Conservation (phyloP, 2,113 vertebrate genomes). For the Pseudorhombus dupliciocellatus region DNA sequence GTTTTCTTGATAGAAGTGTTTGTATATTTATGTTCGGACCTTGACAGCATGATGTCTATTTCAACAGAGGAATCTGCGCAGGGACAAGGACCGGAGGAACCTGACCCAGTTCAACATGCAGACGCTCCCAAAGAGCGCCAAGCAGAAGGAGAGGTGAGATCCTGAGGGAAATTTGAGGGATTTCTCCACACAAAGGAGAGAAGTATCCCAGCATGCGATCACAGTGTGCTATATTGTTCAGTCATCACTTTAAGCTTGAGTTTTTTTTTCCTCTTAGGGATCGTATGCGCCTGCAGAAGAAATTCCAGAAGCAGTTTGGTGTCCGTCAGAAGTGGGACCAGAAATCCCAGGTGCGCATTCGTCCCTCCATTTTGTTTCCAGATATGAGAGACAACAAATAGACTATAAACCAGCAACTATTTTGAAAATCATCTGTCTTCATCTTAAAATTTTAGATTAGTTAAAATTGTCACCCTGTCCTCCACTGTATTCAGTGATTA, state of each 20-base stretch:
- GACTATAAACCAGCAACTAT: too few relatives aligned
- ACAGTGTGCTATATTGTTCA: neutral
- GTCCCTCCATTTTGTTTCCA: too few relatives aligned
- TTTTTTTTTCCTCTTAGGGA: conserved; percentile 81
- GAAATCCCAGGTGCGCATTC: conserved; percentile 90
- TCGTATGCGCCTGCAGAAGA: conserved; percentile 96
- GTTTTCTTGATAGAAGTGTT: too few relatives aligned
- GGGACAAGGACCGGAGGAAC: conserved; percentile 96
- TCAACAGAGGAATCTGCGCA: conserved; percentile 92
- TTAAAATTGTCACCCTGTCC: too few relatives aligned
- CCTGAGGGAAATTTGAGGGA: neutral
- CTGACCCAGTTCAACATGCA: conserved; percentile 98
- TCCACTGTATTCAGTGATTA: too few relatives aligned
- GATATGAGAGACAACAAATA: too few relatives aligned
- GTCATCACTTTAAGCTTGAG: neutral
- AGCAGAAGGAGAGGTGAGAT: conserved; percentile 96
- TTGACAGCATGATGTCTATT: neutral
- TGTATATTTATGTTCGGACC: too few relatives aligned
- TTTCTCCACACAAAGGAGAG: neutral
- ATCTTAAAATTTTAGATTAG: neutral
- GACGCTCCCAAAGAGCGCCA: conserved; percentile 96
- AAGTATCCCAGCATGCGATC: neutral
- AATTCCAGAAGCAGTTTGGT: conserved; percentile 99
- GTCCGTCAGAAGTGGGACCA: conserved; percentile 99
- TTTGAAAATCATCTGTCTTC: too few relatives aligned